A percentile compares a stretch with the other conserved stretches of the same genome.
phyloP scores from a whole-genome alignment of 2,888 invertebrate species.

The Aleiodes testaceus region DNA sequence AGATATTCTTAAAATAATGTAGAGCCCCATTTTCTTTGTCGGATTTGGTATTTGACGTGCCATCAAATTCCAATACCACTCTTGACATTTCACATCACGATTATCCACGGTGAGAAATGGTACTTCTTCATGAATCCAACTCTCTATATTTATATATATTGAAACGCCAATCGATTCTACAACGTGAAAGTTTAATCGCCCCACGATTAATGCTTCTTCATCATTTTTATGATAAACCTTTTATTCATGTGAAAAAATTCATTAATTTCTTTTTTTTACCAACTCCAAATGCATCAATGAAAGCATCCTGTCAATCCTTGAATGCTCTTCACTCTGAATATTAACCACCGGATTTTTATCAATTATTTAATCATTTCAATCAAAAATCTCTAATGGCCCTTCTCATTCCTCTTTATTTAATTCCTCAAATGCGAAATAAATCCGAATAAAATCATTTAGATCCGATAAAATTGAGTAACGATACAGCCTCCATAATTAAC shows the following conservation, averaged over 20 bases:
- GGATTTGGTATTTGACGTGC: constrained; percentile 22
- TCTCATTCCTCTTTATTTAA: no score
- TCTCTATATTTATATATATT: neutral
- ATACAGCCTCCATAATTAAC: constrained; percentile 3
- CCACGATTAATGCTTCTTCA: no score
- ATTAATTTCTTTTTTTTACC: no score
- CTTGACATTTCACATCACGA: constrained; percentile 21
- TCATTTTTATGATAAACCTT: no score
- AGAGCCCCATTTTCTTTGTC: constrained; percentile 17
- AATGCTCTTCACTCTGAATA: neutral
- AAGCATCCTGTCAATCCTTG: constrained; percentile 12
- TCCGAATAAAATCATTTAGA: neutral
- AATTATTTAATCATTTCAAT: constrained; percentile 6
- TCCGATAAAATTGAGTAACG: constrained; percentile 21
- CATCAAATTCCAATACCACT: constrained; percentile 25
- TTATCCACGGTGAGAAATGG: constrained; percentile 24
- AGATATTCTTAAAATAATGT: constrained; percentile 6
- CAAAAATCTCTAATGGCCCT: neutral
- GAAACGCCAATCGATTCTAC: no score
- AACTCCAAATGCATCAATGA: neutral
- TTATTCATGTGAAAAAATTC: no score
- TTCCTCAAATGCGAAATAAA: no score
- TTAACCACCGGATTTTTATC: neutral
- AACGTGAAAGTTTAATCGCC: no score
- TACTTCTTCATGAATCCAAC: neutral